Percentiles rank a stretch among this genome's conserved stretches.
Conservation (phyloP, 1,140 invertebrate genomes). For the Cydia splendana region DNA sequence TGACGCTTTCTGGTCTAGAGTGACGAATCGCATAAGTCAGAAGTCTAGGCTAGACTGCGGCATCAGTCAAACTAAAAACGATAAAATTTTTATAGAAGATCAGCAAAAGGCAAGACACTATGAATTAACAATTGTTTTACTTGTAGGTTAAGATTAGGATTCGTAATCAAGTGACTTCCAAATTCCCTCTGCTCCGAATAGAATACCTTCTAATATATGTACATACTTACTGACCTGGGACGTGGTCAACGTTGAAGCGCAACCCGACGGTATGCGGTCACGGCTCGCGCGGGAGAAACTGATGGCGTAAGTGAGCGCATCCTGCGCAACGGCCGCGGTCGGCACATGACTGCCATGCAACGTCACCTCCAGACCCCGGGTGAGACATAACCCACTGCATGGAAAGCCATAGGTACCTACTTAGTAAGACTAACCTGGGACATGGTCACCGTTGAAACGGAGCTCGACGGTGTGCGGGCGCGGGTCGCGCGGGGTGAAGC, state of each 20-base stretch:
- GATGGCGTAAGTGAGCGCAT: constrained; percentile 97
- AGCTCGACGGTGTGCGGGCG: constrained; percentile 95
- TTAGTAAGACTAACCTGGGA: constrained; percentile 85
- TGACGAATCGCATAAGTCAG: too few relatives aligned
- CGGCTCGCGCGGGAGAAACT: constrained; percentile 95
- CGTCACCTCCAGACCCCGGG: constrained; percentile 89
- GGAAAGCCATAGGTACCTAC: neutral
- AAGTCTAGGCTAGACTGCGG: too few relatives aligned
- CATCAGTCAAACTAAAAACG: too few relatives aligned
- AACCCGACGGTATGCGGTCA: constrained; percentile 94
- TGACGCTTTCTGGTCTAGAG: too few relatives aligned
- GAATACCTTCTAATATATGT: neutral
- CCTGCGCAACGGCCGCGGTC: constrained; percentile 96
- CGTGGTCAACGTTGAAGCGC: constrained; percentile 96
- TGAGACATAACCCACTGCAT: neutral
- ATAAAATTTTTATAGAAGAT: too few relatives aligned
- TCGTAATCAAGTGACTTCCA: too few relatives aligned
- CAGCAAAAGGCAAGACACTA: too few relatives aligned
- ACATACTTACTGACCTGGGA: constrained; percentile 80
- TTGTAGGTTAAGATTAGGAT: too few relatives aligned
- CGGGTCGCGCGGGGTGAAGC: constrained; percentile 95
- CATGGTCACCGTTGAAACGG: constrained; percentile 97
- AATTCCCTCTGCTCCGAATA: too few relatives aligned
- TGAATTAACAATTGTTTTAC: too few relatives aligned
- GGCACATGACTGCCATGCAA: constrained; percentile 97